These are phyloP conservation scores for Diplogasteroides magnus DNA, from an alignment of 1,140 invertebrate genomes.

Conservation along the genomic window DNA sequence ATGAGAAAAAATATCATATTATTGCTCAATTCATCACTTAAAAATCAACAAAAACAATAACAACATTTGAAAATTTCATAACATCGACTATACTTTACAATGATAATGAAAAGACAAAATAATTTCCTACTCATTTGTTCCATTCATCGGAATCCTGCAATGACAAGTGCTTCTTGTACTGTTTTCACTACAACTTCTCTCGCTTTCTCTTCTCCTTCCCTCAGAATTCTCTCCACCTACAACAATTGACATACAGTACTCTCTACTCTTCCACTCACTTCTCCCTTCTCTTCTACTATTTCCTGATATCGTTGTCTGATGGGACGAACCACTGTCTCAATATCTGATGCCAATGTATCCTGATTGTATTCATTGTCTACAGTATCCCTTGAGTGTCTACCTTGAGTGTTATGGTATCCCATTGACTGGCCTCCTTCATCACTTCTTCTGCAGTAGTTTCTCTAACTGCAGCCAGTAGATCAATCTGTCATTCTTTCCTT, in stretches of 20 bases:
- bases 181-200: constrained; percentile 25
- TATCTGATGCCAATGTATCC: constrained; percentile 5
- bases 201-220: constrained; percentile 26
- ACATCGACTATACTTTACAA: background rate
- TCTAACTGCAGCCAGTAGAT: constrained; percentile 1
- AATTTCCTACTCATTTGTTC: background rate
- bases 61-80: background rate
- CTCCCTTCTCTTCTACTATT: background rate
- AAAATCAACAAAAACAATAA: background rate
- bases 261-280: background rate
- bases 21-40: constrained; percentile 8
- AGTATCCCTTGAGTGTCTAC: background rate
- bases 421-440: constrained; percentile 5
- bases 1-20: too few relatives aligned
- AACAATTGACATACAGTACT: constrained; percentile 3
- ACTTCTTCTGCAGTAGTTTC: background rate
- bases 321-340: background rate
- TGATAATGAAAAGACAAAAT: constrained; percentile 1
- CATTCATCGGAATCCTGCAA: constrained; percentile 35
- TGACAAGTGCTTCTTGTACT: constrained; percentile 29
- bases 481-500: background rate
- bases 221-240: constrained; percentile 28
- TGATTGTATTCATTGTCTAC: constrained; percentile 15
- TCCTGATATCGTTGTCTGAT: background rate
- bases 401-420: constrained; percentile 37